Evolutionary conservation across 2,888 invertebrate species (phyloP), one percentile per base, ranked within the genome.

Genomic region (Sesia bembeciformis): DNA sequence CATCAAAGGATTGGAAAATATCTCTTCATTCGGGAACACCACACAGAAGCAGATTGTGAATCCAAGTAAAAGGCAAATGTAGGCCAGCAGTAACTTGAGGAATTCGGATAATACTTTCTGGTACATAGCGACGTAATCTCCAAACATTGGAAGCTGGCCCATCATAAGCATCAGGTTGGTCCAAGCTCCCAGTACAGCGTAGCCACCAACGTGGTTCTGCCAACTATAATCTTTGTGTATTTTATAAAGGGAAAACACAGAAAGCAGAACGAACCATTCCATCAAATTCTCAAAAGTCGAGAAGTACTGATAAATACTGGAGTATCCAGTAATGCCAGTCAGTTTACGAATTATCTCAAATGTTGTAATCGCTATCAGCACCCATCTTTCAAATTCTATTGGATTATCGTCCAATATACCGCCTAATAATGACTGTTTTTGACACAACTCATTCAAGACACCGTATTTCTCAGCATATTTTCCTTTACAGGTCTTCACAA

Each of bases 121-220:
- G 65, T 96, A 96, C 96, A 96, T 96, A 1, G 96, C 96, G 1
- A 97, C 96, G 72, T 97, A 97, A 40, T 96, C 94, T 49, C 96
- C 97, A 67, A 97, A 95, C 76, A 96, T 93, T 0, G 97, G 97
- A 52, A 97, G 82, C 67, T 96, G 95, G 3, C 97, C 97, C 74
- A 97, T 94, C 94, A 96, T 95, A 53, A 96, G 75, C 95, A 96
- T 96, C 23, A 96, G 89, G 77, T 96, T 96, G 3, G 95, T 95
- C 96, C 96, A 96, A 6, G 95, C 96, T 46, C 95, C 93, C 2
- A 96, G 84, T 0, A 96, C 95, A 0, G 96, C 95, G 70, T 96
- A 95, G 0, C 96, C 96, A 0, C 96, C 96, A 1, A 96, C 93
- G 69, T 96, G 96, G 69, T 95, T 96, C 69, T 96, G 96, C 94